Evolutionary conservation across 2,113 vertebrate genomes (phyloP), one percentile per base, ranked within the genome.

Genomic region (Scophthalmus maximus): DNA sequence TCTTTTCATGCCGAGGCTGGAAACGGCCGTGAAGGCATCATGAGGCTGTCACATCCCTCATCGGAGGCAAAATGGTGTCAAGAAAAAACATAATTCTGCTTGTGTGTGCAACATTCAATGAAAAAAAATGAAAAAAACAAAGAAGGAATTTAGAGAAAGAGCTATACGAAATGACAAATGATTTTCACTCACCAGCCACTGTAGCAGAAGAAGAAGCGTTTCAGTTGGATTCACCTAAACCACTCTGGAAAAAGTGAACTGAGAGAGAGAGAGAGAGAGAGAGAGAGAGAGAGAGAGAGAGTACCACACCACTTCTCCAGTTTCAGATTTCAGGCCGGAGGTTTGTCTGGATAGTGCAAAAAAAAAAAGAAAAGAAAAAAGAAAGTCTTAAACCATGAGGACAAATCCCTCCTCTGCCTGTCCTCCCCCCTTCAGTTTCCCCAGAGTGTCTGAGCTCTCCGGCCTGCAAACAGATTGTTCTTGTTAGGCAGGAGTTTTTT

Each of bases 401-500:
- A 76, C 61, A 89, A 67, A 85, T 84, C 75, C 89, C 90, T 90
- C 89, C 89, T 86, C 87, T 76, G 65, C 73, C 42, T 72, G 42
- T 73, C 40, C 69, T 46, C 68, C 86, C 84, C 82, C 82, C 84
- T 55, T 56, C 66, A 58, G 62, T 60, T 79, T 81, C 72, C 73
- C 72, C 23, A 77, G 76, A 80, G 76, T 67, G 80, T 74, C 87
- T 85, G 90, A 15, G 50, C 61, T 77, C 83, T 76, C 42, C 23
- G 38, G 75, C 73, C 84, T 87, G 73, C 85, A 81, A 89, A 92
- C 97, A 96, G 95, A 95, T 95, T 96, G 95, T 95, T 96, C 94
- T 96, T 91, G 95, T 97, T 96, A 96, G 86, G 91, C 87, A 83
- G 78, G 8, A 83, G 86, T 90, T 90, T 90, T 90, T 82, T 84